Evolutionary conservation across 2,113 vertebrate species (phyloP).

Genomic region (Hirundichthys speculiger): DNA sequence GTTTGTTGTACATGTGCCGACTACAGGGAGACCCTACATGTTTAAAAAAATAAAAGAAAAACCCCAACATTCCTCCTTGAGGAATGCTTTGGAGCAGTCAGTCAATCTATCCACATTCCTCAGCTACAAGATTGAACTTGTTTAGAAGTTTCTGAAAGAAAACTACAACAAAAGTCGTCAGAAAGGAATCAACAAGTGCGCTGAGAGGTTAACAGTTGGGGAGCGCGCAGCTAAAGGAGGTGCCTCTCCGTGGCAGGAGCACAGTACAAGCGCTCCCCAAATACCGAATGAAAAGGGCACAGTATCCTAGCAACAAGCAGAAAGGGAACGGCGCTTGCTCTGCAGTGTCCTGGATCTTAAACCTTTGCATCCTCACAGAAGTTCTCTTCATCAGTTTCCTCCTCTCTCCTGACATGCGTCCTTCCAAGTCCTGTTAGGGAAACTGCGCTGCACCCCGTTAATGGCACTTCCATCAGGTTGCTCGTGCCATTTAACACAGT

Average conservation of each 20-base stretch:
- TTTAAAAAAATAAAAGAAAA: no score
- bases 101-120: slow-evolving; percentile 29
- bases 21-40: slow-evolving; percentile 23
- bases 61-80: slow-evolving; percentile 29
- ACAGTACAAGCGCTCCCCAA: slow-evolving; percentile 54
- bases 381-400: slow-evolving; percentile 24
- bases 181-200: neutral
- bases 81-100: slow-evolving; percentile 22
- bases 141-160: slow-evolving; percentile 24
- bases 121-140: slow-evolving; percentile 39
- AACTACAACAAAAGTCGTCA: slow-evolving; percentile 10
- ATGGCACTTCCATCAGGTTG: slow-evolving; percentile 42
- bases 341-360: slow-evolving; percentile 65
- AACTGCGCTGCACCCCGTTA: slow-evolving; percentile 5
- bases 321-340: slow-evolving; percentile 53
- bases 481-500: slow-evolving; percentile 12
- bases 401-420: neutral
- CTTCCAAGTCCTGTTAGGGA: neutral
- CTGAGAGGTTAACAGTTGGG: slow-evolving; percentile 7
- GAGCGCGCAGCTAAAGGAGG: slow-evolving; percentile 17
- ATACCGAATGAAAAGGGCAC: slow-evolving; percentile 45
- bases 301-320: slow-evolving; percentile 80
- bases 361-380: slow-evolving; percentile 42
- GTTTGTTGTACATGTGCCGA: slow-evolving; percentile 20
- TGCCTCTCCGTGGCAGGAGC: slow-evolving; percentile 31